Evolutionary conservation across 64 coral and sea anemone genomes (phyloP).

Genomic region (Montipora foliosa): DNA sequence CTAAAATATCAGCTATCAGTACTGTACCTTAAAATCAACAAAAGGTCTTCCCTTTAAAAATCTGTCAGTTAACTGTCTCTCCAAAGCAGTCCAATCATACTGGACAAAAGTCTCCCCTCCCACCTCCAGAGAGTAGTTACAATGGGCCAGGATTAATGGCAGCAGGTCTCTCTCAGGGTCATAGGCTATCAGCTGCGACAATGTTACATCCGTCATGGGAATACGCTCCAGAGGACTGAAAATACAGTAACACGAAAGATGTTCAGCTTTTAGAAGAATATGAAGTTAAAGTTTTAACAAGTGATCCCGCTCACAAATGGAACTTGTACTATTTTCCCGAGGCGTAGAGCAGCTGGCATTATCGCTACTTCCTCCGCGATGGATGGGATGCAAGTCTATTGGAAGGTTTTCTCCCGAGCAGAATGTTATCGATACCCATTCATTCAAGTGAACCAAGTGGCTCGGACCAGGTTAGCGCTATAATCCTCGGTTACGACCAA

Average conservation of each 20-base stretch:
- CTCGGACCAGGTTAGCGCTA: too few relatives aligned
- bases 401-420: too few relatives aligned
- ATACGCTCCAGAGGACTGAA: not conserved
- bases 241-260: not conserved
- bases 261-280: too few relatives aligned
- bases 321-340: not conserved
- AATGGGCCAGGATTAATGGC: slow-evolving; percentile 58
- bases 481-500: too few relatives aligned
- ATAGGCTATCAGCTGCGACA: slow-evolving; percentile 66
- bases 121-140: slow-evolving; percentile 78
- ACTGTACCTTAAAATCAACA: slow-evolving; percentile 64
- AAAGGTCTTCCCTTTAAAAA: slow-evolving; percentile 55
- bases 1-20: not conserved
- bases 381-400: too few relatives aligned
- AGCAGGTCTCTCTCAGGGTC: slow-evolving; percentile 67
- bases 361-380: too few relatives aligned
- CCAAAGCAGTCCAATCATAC: slow-evolving; percentile 64
- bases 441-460: too few relatives aligned
- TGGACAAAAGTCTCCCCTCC: slow-evolving; percentile 58
- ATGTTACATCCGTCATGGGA: slow-evolving; percentile 37
- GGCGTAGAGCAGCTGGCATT: too few relatives aligned
- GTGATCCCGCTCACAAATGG: not conserved
- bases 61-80: slow-evolving; percentile 71
- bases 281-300: not conserved
- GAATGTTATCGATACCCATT: too few relatives aligned